A percentile compares a stretch with the other conserved stretches of the same genome.
These are phyloP conservation scores for Arrhamphus sclerolepis DNA, from an alignment of 2,797 vertebrate species.

Conservation along the genomic window DNA sequence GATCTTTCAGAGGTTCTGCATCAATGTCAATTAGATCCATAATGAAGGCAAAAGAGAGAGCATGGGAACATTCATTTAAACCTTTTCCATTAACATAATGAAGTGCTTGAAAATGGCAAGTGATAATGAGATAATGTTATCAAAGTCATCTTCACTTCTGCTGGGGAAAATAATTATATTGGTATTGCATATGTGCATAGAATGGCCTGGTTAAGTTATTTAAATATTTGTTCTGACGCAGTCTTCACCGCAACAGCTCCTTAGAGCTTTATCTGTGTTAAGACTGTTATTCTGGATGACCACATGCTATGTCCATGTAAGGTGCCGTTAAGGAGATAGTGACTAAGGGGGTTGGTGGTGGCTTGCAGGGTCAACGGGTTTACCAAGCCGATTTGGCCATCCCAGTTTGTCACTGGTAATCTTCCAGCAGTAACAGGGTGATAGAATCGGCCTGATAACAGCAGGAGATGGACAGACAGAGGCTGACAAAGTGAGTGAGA, in stretches of 20 bases:
- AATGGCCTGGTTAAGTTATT: neutral
- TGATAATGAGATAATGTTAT: neutral
- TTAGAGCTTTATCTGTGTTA: conserved; percentile 44
- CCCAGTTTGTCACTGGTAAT: conserved; percentile 79
- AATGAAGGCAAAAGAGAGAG: no score
- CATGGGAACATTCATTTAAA: no score
- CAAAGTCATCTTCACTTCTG: neutral
- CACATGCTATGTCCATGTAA: conserved; percentile 45
- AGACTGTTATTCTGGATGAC: conserved; percentile 43
- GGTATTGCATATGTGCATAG: neutral
- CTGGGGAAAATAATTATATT: neutral
- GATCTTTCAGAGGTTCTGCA: neutral
- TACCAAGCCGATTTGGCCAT: conserved; percentile 76
- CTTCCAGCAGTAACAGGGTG: conserved; percentile 64
- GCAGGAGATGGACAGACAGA: conserved; percentile 53
- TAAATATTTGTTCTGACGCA: neutral
- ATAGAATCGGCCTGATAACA: conserved; percentile 64
- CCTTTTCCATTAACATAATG: neutral
- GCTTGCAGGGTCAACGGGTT: conserved; percentile 69
- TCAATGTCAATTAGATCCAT: neutral
- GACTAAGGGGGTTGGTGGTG: conserved; percentile 16
- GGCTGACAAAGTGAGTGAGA: conserved; percentile 51
- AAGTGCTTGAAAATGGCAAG: neutral
- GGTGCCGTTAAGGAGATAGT: conserved; percentile 65
- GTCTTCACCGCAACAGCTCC: conserved; percentile 7